Conservation (phyloP, 2,797 vertebrate species). For the Tenualosa thibaudeaui region DNA sequence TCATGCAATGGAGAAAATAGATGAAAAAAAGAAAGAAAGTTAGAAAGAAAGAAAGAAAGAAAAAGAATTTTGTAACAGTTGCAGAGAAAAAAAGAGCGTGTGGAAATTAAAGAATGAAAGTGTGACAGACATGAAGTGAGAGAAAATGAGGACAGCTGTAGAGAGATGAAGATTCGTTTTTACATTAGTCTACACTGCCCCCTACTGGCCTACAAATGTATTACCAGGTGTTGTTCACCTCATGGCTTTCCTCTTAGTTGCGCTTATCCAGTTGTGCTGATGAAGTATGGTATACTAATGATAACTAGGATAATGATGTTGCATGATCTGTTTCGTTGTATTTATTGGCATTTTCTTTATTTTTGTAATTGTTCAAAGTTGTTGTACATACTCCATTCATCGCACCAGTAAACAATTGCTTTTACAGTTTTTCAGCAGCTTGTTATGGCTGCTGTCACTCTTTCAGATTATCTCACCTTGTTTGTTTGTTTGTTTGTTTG, state of each 20-base stretch:
- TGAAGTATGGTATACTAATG: no score
- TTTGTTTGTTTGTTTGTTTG: background rate
- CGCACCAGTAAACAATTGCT: no score
- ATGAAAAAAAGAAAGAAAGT: background rate
- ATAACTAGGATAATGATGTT: no score
- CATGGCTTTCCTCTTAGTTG: background rate
- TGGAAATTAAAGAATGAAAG: background rate
- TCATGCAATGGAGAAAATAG: background rate
- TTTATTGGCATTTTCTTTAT: no score
- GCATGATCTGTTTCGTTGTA: no score
- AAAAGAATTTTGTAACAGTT: background rate
- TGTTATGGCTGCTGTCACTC: background rate
- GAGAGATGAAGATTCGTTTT: background rate
- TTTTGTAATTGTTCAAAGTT: background rate
- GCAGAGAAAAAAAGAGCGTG: background rate
- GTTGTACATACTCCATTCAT: no score
- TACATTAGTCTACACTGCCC: background rate
- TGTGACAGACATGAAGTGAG: background rate
- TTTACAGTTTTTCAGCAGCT: background rate
- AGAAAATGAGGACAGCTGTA: background rate
- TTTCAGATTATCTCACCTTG: background rate
- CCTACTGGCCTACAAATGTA: background rate
- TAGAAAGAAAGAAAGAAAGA: background rate
- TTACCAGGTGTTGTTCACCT: background rate
- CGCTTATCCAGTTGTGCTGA: no score